These are phyloP conservation scores for Larimichthys crocea DNA, from an alignment of 2,113 vertebrate genomes.

Conservation along the genomic window DNA sequence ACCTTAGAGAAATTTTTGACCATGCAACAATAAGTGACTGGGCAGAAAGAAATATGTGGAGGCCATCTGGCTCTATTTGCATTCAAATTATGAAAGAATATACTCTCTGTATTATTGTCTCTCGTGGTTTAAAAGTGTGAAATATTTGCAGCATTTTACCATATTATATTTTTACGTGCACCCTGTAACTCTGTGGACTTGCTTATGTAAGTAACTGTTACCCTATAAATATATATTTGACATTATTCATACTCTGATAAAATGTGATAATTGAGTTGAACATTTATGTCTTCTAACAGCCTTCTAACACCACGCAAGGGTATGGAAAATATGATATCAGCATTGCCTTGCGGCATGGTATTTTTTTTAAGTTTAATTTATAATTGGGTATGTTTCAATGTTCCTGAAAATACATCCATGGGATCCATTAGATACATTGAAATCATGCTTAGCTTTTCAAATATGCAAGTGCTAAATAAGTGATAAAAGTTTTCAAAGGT, in stretches of 20 bases:
- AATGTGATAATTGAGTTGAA: neutral
- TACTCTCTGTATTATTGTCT: neutral
- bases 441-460: neutral
- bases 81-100: constrained; percentile 30
- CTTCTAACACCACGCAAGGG: neutral
- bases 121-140: neutral
- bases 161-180: neutral
- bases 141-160: neutral
- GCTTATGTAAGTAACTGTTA: no score
- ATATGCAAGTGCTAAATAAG: neutral
- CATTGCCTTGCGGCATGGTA: neutral
- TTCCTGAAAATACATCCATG: neutral
- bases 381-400: neutral
- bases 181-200: neutral
- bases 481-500: neutral
- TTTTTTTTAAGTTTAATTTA: neutral
- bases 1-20: neutral
- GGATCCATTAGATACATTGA: neutral
- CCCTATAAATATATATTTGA: no score
- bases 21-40: constrained; percentile 15
- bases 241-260: neutral
- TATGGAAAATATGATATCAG: neutral
- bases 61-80: constrained; percentile 47
- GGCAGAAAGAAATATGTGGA: constrained; percentile 44
- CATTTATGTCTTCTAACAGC: neutral